Percentiles rank a stretch among this genome's conserved stretches.
Conservation (phyloP, 23 tunicate species). For the Halocynthia aurantium region DNA sequence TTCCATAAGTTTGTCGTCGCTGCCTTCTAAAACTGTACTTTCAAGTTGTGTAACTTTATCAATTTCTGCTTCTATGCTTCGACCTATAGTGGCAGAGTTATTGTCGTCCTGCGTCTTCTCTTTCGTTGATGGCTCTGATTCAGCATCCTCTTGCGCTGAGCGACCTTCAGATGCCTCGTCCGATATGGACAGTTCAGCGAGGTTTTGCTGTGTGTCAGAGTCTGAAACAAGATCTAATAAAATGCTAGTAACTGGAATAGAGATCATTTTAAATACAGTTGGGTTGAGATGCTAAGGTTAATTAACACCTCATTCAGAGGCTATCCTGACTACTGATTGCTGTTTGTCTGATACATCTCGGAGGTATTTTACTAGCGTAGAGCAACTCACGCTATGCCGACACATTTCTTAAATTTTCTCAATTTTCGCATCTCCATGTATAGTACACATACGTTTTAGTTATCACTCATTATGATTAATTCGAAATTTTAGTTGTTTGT, state of each 20-base stretch:
- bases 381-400: too few species aligned
- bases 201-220: slow-evolving; percentile 61
- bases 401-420: too few species aligned
- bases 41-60: slow-evolving; percentile 10
- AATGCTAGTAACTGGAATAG: neutral
- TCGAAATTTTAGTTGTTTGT: too few species aligned
- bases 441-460: too few species aligned
- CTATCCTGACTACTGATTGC: too few species aligned
- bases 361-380: too few species aligned
- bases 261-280: neutral
- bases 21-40: slow-evolving; percentile 8
- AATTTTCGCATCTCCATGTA: too few species aligned
- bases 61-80: neutral
- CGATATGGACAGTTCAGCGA: slow-evolving; percentile 59
- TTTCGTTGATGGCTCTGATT: neutral
- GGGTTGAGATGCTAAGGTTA: too few species aligned
- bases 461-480: too few species aligned
- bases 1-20: slow-evolving; percentile 14
- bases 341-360: too few species aligned
- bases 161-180: slow-evolving; percentile 24
- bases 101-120: neutral
- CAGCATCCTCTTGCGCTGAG: neutral
- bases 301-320: too few species aligned
- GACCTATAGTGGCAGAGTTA: slow-evolving; percentile 1
- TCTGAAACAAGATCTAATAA: slow-evolving; percentile 7